These are phyloP conservation scores for Hedya salicella DNA, from an alignment of 2,888 invertebrate species.

Conservation along the genomic window DNA sequence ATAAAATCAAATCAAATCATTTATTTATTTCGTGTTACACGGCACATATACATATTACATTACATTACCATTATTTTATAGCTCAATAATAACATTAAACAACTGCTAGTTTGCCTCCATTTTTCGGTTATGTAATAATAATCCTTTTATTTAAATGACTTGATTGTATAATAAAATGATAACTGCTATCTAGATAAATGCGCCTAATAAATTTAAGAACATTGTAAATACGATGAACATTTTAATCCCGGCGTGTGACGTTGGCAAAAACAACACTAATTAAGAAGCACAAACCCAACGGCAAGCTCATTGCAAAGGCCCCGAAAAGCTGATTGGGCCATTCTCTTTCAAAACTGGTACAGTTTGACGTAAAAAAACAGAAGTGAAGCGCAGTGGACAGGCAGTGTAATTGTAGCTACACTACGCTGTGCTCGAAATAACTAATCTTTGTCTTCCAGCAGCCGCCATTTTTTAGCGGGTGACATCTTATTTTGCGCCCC, in stretches of 20 bases:
- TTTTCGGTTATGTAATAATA: no score
- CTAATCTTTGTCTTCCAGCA: constrained; percentile 63
- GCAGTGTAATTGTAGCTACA: constrained; percentile 61
- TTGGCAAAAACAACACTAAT: constrained; percentile 8
- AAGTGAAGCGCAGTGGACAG: constrained; percentile 46
- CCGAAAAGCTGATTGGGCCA: constrained; percentile 17
- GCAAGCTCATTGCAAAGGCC: constrained; percentile 10
- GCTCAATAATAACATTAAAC: no score
- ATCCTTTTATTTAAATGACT: no score
- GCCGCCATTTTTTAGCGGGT: constrained; percentile 66
- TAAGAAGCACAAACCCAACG: constrained; percentile 9
- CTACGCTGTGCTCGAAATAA: constrained; percentile 62
- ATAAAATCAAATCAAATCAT: no score
- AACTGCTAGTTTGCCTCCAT: no score
- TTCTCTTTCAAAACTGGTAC: constrained; percentile 18
- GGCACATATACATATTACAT: no score
- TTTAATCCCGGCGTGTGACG: background rate
- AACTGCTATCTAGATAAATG: no score
- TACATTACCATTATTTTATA: no score
- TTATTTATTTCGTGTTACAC: no score
- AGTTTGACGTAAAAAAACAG: constrained; percentile 9
- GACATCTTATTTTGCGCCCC: constrained; percentile 70
- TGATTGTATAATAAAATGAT: no score
- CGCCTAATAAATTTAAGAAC: no score
- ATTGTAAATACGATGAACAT: background rate